Conservation (phyloP, 92 coral and sea anemone genomes). For the Palythoa heliodiscus region DNA sequence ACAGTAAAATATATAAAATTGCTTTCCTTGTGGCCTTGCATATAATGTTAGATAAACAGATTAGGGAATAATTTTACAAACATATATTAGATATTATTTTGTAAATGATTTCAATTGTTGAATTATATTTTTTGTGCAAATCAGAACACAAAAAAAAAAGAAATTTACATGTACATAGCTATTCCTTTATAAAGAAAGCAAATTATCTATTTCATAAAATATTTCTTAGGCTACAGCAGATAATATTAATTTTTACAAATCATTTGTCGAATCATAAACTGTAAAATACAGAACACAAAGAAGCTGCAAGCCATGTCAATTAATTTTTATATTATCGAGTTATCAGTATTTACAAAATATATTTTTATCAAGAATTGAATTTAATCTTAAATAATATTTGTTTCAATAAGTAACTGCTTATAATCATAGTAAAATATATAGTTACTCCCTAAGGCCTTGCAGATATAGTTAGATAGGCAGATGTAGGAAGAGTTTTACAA, state of each 20-base stretch:
- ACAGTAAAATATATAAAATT: neutral
- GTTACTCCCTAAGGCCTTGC: neutral
- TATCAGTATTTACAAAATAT: too few species aligned
- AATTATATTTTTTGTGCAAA: neutral
- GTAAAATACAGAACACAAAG: too few species aligned
- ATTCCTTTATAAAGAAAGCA: neutral
- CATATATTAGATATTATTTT: neutral
- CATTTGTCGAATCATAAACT: too few species aligned
- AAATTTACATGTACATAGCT: neutral
- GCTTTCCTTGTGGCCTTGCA: neutral
- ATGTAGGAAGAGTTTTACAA: too few species aligned
- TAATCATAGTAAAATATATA: neutral
- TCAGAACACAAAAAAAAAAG: neutral
- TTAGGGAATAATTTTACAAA: neutral
- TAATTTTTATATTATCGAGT: too few species aligned
- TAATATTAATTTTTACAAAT: too few species aligned
- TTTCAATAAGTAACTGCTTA: too few species aligned
- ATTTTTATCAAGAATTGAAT: too few species aligned
- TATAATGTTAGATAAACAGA: neutral
- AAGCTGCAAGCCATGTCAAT: too few species aligned
- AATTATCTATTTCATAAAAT: neutral
- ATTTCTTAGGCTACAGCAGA: neutral
- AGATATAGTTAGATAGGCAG: too few species aligned
- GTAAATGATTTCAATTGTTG: neutral
- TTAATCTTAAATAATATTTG: too few species aligned